These are phyloP conservation scores for Drosophila recens DNA, from an alignment of 2,888 invertebrate species.

Conservation along the genomic window DNA sequence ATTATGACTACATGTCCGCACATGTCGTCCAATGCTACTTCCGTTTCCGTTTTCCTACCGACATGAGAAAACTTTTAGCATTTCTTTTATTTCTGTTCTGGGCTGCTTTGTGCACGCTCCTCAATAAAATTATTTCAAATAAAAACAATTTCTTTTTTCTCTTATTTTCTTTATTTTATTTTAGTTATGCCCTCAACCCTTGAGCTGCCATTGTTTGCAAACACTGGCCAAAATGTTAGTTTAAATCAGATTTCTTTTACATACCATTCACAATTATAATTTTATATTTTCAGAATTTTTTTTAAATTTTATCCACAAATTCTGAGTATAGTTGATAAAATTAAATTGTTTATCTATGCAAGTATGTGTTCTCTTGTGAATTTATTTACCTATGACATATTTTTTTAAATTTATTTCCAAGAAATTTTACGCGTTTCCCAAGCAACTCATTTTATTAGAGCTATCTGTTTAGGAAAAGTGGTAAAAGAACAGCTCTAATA, in stretches of 20 bases:
- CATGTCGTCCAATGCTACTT: conserved; percentile 70
- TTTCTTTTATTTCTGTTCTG: conserved; percentile 56
- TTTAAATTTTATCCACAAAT: too few species aligned
- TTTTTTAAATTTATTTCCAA: neutral
- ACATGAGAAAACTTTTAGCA: conserved; percentile 77
- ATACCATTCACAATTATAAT: too few species aligned
- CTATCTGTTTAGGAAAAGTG: neutral
- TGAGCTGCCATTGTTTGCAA: conserved; percentile 17
- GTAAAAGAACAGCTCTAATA: neutral
- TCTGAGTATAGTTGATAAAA: too few species aligned
- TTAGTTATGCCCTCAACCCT: conserved; percentile 22
- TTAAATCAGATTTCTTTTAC: neutral
- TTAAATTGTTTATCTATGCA: neutral
- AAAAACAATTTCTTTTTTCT: conserved; percentile 40
- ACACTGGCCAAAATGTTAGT: conserved; percentile 29
- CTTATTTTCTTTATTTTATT: conserved; percentile 13
- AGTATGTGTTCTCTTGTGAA: neutral
- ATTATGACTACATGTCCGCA: conserved; percentile 63
- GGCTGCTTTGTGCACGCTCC: conserved; percentile 25
- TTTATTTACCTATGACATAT: neutral
- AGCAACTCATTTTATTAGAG: neutral
- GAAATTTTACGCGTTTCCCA: neutral
- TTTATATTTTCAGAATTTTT: too few species aligned
- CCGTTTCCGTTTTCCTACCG: conserved; percentile 65
- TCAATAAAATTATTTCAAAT: conserved; percentile 61